Conservation (phyloP, 2,888 invertebrate species). For the Clitarchus hookeri region DNA sequence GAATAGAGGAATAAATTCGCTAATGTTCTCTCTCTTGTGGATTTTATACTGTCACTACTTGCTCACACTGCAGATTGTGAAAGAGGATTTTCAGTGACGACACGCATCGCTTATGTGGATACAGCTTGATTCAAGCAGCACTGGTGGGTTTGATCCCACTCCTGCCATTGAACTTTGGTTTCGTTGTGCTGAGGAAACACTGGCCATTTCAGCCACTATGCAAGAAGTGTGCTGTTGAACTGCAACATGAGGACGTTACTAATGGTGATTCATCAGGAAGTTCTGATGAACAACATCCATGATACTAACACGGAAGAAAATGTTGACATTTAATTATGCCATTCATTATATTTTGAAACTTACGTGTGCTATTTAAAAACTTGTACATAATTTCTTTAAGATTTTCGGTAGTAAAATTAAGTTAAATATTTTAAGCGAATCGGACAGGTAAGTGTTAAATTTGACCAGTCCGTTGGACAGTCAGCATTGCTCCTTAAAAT, state of each 20-base stretch:
- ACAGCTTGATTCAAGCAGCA: not conserved
- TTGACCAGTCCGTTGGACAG: too few species aligned
- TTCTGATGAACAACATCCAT: too few species aligned
- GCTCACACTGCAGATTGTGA: not conserved
- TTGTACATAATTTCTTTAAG: too few species aligned
- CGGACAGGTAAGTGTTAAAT: too few species aligned
- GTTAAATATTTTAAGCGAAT: too few species aligned
- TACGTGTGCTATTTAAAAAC: too few species aligned
- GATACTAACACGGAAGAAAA: too few species aligned
- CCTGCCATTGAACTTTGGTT: not conserved
- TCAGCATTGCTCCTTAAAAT: too few species aligned
- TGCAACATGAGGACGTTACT: not conserved
- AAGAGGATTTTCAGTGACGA: not conserved
- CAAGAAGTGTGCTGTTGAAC: not conserved
- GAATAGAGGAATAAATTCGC: not conserved
- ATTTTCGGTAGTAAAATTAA: too few species aligned
- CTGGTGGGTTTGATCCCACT: not conserved
- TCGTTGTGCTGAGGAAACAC: not conserved
- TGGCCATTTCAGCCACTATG: not conserved
- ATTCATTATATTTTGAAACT: too few species aligned
- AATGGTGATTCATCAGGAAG: not conserved
- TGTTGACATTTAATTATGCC: too few species aligned
- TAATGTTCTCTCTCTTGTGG: not conserved
- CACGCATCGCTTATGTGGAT: not conserved
- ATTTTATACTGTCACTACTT: not conserved